Conservation (phyloP, 2,797 vertebrate genomes). For the Falco biarmicus region DNA sequence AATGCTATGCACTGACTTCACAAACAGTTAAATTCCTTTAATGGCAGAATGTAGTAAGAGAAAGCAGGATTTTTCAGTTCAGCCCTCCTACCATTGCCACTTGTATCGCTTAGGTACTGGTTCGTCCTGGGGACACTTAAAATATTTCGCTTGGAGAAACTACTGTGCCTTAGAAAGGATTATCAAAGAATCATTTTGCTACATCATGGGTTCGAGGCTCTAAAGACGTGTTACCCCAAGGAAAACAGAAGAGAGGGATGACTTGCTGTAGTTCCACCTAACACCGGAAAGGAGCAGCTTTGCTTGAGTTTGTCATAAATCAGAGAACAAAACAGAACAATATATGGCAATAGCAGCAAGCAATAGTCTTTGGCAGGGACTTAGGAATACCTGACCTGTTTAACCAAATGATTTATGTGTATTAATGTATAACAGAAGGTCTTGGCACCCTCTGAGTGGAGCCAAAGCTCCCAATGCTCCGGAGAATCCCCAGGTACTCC, state of each 20-base stretch:
- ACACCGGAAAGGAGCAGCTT: neutral
- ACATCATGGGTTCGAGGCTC: neutral
- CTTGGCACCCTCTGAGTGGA: neutral
- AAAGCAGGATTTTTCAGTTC: neutral
- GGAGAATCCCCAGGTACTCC: neutral
- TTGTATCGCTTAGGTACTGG: neutral
- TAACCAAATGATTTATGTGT: neutral
- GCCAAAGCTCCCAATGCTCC: neutral
- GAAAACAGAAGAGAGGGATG: neutral
- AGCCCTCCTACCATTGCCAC: neutral
- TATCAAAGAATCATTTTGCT: neutral
- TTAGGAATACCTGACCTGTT: neutral
- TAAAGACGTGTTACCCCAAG: neutral
- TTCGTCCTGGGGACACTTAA: neutral
- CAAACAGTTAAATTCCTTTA: neutral
- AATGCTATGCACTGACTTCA: neutral
- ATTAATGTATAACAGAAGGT: neutral
- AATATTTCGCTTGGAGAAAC: neutral
- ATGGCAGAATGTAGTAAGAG: neutral
- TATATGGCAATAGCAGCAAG: neutral
- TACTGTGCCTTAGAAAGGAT: neutral
- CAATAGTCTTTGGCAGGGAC: neutral
- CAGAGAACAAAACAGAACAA: neutral
- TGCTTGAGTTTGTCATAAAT: neutral
- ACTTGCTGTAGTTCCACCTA: neutral